Evolutionary conservation across 2,888 invertebrate species (phyloP).

Genomic region (Hetaerina titia): DNA sequence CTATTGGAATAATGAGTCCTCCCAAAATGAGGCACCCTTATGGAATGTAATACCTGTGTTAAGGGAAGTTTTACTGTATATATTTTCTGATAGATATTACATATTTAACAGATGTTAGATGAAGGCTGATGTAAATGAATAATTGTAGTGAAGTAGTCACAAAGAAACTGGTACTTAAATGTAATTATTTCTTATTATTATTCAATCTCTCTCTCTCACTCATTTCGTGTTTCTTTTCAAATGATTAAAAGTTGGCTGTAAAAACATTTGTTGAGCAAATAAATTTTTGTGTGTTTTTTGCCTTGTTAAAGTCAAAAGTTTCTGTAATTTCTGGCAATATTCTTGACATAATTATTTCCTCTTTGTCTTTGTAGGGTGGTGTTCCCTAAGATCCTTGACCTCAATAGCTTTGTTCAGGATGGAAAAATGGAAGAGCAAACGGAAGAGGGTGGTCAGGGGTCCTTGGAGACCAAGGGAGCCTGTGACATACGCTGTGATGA

Average conservation of each 20-base stretch:
- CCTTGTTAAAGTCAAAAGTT: background rate
- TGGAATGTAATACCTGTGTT: background rate
- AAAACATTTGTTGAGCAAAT: background rate
- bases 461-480: conserved; percentile 72
- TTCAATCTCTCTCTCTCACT: conserved; percentile 40
- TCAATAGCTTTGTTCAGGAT: conserved; percentile 84
- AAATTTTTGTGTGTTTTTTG: background rate
- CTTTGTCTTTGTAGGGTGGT: conserved; percentile 82
- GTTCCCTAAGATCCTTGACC: conserved; percentile 88
- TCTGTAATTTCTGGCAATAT: background rate
- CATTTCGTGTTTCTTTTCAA: background rate
- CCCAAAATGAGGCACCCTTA: too few species aligned
- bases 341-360: background rate
- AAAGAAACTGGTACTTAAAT: too few species aligned
- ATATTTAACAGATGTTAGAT: too few species aligned
- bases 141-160: too few species aligned
- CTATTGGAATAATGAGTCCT: too few species aligned
- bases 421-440: conserved; percentile 74
- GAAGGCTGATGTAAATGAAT: too few species aligned
- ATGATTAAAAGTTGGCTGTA: background rate
- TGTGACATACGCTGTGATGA: conserved; percentile 72
- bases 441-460: conserved; percentile 71
- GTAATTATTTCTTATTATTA: conserved; percentile 46
- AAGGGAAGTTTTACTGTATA: conserved; percentile 48
- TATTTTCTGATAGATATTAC: background rate